phyloP scores from a whole-genome alignment of 2,888 invertebrate genomes.

The Stegophylla sp. region DNA sequence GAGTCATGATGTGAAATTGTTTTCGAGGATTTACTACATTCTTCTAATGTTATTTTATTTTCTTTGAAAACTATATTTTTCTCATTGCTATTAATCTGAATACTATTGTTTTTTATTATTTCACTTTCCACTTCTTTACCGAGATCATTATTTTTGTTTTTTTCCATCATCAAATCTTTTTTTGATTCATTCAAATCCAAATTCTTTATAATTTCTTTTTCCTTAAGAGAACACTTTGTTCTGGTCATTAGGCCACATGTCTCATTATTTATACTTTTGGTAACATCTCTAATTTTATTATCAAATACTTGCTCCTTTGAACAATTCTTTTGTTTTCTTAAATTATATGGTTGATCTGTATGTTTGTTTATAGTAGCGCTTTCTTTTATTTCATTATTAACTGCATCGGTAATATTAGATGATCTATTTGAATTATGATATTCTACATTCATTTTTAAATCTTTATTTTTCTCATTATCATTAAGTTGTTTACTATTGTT shows the following conservation, averaged over 20 bases:
- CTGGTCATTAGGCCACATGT: constrained; percentile 11
- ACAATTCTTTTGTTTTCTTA: constrained; percentile 47
- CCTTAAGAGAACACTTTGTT: constrained; percentile 22
- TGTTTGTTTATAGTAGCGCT: background rate
- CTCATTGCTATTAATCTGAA: too few species aligned
- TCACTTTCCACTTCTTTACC: too few species aligned
- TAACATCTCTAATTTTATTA: constrained; percentile 45
- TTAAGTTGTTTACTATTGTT: background rate
- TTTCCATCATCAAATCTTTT: too few species aligned
- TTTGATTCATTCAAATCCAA: background rate
- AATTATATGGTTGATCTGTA: background rate
- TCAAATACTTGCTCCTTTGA: constrained; percentile 50
- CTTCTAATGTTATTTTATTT: background rate
- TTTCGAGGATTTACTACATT: constrained; percentile 20
- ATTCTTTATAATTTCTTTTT: background rate
- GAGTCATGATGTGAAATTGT: background rate
- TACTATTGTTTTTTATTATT: too few species aligned
- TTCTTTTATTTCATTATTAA: background rate
- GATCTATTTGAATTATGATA: background rate
- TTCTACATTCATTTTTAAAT: background rate
- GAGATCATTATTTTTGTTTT: too few species aligned
- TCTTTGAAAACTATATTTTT: too few species aligned
- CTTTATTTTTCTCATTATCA: background rate
- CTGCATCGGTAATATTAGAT: background rate
- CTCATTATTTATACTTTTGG: constrained; percentile 7